Percentiles rank a stretch among this genome's conserved stretches.
Evolutionary conservation across 2,113 vertebrate genomes (phyloP).

Genomic region (Chloebia gouldiae): DNA sequence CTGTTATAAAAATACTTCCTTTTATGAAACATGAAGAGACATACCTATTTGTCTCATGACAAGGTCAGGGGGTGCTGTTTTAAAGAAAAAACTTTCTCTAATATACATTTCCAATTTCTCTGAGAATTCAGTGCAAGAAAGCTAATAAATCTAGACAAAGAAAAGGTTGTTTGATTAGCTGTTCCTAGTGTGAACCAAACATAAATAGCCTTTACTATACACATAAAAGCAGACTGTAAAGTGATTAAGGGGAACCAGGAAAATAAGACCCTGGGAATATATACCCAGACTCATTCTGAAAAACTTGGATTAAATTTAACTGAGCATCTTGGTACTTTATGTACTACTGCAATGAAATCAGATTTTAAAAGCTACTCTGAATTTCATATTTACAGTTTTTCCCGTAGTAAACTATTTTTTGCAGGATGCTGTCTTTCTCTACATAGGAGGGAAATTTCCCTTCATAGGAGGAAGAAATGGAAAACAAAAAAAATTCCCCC

Average conservation of each 20-base stretch:
- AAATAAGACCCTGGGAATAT: neutral
- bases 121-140: neutral
- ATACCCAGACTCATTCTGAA: neutral
- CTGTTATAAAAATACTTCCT: neutral
- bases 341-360: neutral
- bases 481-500: neutral
- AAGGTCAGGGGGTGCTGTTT: neutral
- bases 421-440: neutral
- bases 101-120: neutral
- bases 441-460: too few relatives aligned
- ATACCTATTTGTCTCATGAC: neutral
- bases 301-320: neutral
- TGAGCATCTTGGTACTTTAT: neutral
- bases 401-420: neutral
- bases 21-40: neutral
- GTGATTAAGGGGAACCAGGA: neutral
- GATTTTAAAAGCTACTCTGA: neutral
- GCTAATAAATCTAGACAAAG: neutral
- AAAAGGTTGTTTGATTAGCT: neutral
- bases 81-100: neutral
- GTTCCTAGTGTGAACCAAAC: neutral
- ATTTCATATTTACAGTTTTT: neutral
- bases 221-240: neutral
- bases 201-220: neutral
- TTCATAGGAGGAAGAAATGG: neutral